phyloP scores from a whole-genome alignment of 2,888 invertebrate species.

The Plusia festucae region DNA sequence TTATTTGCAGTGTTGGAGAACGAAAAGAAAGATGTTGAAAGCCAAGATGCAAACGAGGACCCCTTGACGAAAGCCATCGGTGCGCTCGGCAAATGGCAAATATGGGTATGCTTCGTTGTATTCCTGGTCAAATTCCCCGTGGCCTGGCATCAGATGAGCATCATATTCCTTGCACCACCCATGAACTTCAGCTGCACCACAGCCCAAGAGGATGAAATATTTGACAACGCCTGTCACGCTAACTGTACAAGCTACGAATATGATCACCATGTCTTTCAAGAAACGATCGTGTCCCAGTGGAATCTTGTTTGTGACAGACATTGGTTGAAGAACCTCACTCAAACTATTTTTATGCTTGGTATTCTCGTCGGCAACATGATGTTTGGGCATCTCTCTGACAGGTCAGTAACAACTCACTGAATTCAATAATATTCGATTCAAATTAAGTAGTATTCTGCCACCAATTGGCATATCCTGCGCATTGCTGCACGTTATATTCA shows the following conservation, averaged over 20 bases:
- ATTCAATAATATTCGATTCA: slow-evolving; percentile 22
- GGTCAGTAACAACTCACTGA: slow-evolving; percentile 80
- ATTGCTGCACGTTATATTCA: slow-evolving; percentile 55
- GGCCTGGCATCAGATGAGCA: slow-evolving; percentile 94
- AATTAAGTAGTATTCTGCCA: slow-evolving; percentile 44
- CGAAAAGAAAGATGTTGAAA: slow-evolving; percentile 73
- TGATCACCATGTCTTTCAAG: slow-evolving; percentile 91
- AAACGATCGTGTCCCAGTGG: slow-evolving; percentile 94
- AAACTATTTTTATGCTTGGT: slow-evolving; percentile 94
- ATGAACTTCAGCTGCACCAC: slow-evolving; percentile 87
- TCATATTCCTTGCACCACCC: slow-evolving; percentile 93
- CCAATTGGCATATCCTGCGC: slow-evolving; percentile 79
- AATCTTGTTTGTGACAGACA: slow-evolving; percentile 91
- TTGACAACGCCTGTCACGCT: slow-evolving; percentile 84
- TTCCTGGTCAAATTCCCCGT: slow-evolving; percentile 94
- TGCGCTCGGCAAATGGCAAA: slow-evolving; percentile 93
- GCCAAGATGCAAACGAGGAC: slow-evolving; percentile 82
- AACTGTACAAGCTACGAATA: slow-evolving; percentile 90
- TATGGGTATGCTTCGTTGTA: slow-evolving; percentile 91
- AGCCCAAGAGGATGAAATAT: slow-evolving; percentile 64
- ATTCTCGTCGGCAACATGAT: slow-evolving; percentile 93
- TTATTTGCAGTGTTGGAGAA: slow-evolving; percentile 78
- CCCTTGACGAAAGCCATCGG: slow-evolving; percentile 92
- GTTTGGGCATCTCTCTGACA: slow-evolving; percentile 94
- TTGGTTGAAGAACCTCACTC: slow-evolving; percentile 92